Evolutionary conservation across 2,113 vertebrate genomes (phyloP), one percentile per base, ranked within the genome.

Genomic region (Megaceryle maxima): DNA sequence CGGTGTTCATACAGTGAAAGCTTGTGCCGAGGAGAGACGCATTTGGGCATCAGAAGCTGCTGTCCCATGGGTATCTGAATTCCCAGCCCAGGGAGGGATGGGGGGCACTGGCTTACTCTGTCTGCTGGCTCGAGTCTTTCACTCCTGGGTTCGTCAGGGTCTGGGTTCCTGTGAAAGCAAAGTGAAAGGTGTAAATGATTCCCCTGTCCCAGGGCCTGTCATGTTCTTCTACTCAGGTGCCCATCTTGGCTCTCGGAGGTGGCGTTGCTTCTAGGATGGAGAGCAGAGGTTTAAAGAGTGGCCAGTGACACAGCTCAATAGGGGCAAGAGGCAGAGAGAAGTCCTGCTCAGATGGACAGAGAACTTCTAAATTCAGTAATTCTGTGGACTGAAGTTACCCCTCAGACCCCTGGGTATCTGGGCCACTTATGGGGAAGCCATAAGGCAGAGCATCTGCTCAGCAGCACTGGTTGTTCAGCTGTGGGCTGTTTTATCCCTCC

Each of bases 111-210:
- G 73, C 98, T 98, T 92, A 98, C 98, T 98, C 97, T 87, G 98
- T 98, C 96, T 98, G 98, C 67, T 98, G 98, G 70, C 98, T 97
- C 3, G 98, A 98, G 60, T 98, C 98, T 4, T 66, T 97, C 87
- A 96, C 91, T 33, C 13, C 81, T 33, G 60, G 16, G 4, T 75
- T 39, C 25, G 79, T 33, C 16, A 90, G 92, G 59, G 98, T 98
- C 95, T 98, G 98, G 7, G 98, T 98, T 67, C 97, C 98, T 98
- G 94, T 39, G 68, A 72, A 81, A 25, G 93, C 57, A 69, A 60
- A 37, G 78, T 0, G 4, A 44, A 72, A 59, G 50, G 10, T n/a
- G 53, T 51, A 60, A 29, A 0, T 3, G 74, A n/a, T 21, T 11
- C 44, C 68, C 33, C 13, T 4, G 2, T 3, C 26, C 1, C 1